Base-by-base conservation (phyloP, 2,113 vertebrate genomes). In the Pseudois nayaur region DNA sequence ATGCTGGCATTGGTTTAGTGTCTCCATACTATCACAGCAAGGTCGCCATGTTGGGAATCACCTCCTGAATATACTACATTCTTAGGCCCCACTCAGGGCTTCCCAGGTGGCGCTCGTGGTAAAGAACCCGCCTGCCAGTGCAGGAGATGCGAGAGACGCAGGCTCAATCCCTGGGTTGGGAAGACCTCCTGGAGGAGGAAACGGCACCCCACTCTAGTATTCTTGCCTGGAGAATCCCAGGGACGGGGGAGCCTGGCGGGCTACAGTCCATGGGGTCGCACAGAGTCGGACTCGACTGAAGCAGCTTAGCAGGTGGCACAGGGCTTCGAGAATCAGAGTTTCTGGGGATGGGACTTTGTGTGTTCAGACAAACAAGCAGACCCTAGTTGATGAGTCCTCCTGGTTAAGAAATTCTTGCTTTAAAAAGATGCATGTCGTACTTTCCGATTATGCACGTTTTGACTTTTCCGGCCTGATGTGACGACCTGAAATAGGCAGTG, bases 1-100 rank as follows among this genome's bases (percentile, higher is more conserved):
- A 84, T 64, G 33, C 45, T 87, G 84, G n/a, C 74, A 10, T 43
- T 92, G 48, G n/a, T 74, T 94, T 89, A 81, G 79, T n/a, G 54
- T 21, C 19, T 79, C 60, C 87, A 0, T 81, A 40, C 52, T n/a
- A 76, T 78, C 74, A n/a, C 21, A 27, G 57, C 31, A 36, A 36
- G 12, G 25, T 87, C 8, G 19, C 43, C 3, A 7, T 21, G 54
- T 7, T 50, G 45, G 45, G 59, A 67, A 50, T 95, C 36, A 59
- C 55, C 94, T 60, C 23, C 33, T 23, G 64, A 81, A 17, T 9
- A 29, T 16, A 67, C 48, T 16, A 67, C 48, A 43, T 54, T 40
- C 55, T 25, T 59, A 21, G 91, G 6, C 8, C 36, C 33, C 33
- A 55, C 17, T 67, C 2, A 2, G 6, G 40, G 71, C 23, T 76